phyloP scores from a whole-genome alignment of 2,797 vertebrate species.

The Meriones psammophilus region DNA sequence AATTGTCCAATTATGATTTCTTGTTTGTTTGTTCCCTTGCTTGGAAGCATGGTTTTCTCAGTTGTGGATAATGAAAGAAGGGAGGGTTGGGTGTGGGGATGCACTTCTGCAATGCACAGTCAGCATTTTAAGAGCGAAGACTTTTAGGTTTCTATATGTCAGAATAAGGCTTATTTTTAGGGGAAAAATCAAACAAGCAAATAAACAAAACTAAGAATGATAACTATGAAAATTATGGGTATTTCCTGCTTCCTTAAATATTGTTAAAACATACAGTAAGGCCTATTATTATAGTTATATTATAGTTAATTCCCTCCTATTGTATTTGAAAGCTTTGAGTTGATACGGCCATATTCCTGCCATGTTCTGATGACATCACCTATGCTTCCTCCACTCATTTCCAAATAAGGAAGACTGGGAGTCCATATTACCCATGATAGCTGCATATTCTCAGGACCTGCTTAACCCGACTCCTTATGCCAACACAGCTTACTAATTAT shows the following conservation, averaged over 20 bases:
- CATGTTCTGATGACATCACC: not conserved
- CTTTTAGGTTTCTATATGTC: too few species aligned
- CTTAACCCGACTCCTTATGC: not conserved
- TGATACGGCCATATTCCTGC: not conserved
- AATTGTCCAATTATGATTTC: not conserved
- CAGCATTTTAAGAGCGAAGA: not conserved
- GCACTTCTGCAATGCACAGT: not conserved
- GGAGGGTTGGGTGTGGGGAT: not conserved
- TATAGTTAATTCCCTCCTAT: not conserved
- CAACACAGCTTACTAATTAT: not conserved
- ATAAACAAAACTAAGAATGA: not conserved
- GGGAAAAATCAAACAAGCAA: not conserved
- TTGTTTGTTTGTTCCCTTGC: not conserved
- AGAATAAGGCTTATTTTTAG: not conserved
- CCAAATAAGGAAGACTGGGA: not conserved
- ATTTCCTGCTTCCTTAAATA: not conserved
- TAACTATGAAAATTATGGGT: not conserved
- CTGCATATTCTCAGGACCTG: not conserved
- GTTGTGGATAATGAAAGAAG: not conserved
- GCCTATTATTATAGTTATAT: too few species aligned
- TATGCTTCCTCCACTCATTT: not conserved
- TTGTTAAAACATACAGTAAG: not conserved
- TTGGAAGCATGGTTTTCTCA: not conserved
- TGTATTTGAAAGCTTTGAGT: not conserved
- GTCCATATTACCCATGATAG: too few species aligned